Evolutionary conservation across 2,113 vertebrate genomes (phyloP).

Genomic region (Otus sunia): DNA sequence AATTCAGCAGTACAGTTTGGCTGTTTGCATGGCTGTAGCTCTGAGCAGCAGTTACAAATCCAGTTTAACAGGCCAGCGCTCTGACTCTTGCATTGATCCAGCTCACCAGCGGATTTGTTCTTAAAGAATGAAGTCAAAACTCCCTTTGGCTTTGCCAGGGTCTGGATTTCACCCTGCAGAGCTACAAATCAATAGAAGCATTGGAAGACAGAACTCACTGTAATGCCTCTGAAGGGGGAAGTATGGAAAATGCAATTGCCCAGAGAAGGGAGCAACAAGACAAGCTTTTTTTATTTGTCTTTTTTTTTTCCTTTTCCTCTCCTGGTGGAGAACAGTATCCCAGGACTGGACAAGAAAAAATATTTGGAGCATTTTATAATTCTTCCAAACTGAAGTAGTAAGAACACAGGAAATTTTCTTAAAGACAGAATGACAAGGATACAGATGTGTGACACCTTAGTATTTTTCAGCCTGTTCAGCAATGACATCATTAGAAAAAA

Average conservation of each 20-base stretch:
- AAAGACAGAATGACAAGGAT: background rate
- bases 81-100: constrained; percentile 49
- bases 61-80: constrained; percentile 47
- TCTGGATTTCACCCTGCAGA: constrained; percentile 48
- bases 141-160: constrained; percentile 55
- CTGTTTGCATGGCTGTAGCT: background rate
- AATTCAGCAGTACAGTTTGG: background rate
- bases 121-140: constrained; percentile 61
- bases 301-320: background rate
- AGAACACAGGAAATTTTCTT: background rate
- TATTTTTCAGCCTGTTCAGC: background rate
- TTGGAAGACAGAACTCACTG: constrained; percentile 29
- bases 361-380: background rate
- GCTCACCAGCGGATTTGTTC: constrained; percentile 46
- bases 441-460: background rate
- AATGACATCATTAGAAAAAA: background rate
- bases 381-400: background rate
- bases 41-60: constrained; percentile 47
- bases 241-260: constrained; percentile 30
- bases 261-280: constrained; percentile 32
- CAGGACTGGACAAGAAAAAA: background rate
- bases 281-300: background rate
- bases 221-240: constrained; percentile 33
- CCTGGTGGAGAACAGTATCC: background rate
- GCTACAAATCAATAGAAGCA: constrained; percentile 50